These are phyloP conservation scores for Neodontobutis hainanensis DNA, from an alignment of 2,113 vertebrate species.

Conservation along the genomic window DNA sequence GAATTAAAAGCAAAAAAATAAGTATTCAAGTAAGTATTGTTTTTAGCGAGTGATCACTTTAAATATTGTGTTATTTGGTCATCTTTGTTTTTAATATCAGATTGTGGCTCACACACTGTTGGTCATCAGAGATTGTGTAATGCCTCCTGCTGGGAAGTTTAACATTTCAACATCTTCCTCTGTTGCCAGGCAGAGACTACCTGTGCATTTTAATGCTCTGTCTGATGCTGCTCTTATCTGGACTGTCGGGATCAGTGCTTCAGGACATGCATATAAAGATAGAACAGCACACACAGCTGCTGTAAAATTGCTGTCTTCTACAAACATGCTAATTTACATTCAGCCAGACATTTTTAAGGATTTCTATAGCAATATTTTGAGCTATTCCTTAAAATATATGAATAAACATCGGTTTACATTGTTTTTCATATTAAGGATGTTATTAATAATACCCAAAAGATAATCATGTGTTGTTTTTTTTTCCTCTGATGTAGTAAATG, in stretches of 20 bases:
- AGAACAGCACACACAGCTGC: neutral
- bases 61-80: neutral
- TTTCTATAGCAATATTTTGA: too few relatives aligned
- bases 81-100: neutral
- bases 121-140: conserved; percentile 3
- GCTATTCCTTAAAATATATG: too few relatives aligned
- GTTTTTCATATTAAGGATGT: too few relatives aligned
- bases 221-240: conserved; percentile 6
- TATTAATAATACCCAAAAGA: too few relatives aligned
- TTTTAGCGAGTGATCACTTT: neutral
- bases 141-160: conserved; percentile 25
- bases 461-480: too few relatives aligned
- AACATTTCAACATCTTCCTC: conserved; percentile 13
- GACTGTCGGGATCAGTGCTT: neutral
- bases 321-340: neutral
- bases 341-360: neutral
- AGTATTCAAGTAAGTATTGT: neutral
- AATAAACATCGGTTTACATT: too few relatives aligned
- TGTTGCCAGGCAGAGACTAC: conserved; percentile 62
- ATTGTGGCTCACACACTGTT: conserved; percentile 11
- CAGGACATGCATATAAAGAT: neutral
- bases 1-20: conserved; percentile 12
- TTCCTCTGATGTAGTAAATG: too few relatives aligned
- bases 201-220: conserved; percentile 6
- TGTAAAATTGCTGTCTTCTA: neutral